These are phyloP conservation scores for Diabrotica virgifera DNA, from an alignment of 1,140 invertebrate genomes.

Conservation along the genomic window DNA sequence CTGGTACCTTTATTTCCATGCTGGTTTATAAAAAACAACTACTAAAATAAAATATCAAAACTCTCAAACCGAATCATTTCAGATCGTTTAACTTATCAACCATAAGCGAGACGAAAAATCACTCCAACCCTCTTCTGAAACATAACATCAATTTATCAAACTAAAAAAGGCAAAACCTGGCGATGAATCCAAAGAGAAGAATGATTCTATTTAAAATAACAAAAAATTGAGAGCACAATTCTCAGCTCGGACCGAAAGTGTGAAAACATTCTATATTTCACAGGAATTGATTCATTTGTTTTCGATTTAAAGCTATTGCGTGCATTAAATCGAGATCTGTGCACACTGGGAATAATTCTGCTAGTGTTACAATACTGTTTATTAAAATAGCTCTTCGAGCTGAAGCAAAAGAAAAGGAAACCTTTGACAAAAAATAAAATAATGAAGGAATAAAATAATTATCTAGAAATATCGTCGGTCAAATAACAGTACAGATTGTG, in stretches of 20 bases:
- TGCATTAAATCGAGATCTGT: neutral
- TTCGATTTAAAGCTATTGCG: slow-evolving; percentile 15
- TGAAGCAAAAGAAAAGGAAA: too few relatives aligned
- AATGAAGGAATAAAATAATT: too few relatives aligned
- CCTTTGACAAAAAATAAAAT: too few relatives aligned
- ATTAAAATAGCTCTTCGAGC: too few relatives aligned
- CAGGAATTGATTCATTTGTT: slow-evolving; percentile 28
- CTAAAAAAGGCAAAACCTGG: slow-evolving; percentile 10
- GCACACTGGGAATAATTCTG: neutral
- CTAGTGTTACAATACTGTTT: too few relatives aligned
- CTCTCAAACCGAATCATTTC: neutral
- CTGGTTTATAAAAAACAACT: too few relatives aligned
- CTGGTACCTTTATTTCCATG: too few relatives aligned
- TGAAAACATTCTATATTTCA: slow-evolving; percentile 22
- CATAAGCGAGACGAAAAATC: neutral
- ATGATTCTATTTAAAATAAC: slow-evolving; percentile 23
- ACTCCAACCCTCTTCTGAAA: neutral
- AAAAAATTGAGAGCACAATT: slow-evolving; percentile 17
- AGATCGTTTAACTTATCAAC: neutral
- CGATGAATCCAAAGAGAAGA: slow-evolving; percentile 14
- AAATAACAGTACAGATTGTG: too few relatives aligned
- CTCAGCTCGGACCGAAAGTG: slow-evolving; percentile 10
- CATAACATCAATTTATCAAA: slow-evolving; percentile 16
- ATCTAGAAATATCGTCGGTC: too few relatives aligned
- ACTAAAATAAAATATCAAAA: neutral